phyloP scores from a whole-genome alignment of 2,888 invertebrate genomes.

The Baronia brevicornis region DNA sequence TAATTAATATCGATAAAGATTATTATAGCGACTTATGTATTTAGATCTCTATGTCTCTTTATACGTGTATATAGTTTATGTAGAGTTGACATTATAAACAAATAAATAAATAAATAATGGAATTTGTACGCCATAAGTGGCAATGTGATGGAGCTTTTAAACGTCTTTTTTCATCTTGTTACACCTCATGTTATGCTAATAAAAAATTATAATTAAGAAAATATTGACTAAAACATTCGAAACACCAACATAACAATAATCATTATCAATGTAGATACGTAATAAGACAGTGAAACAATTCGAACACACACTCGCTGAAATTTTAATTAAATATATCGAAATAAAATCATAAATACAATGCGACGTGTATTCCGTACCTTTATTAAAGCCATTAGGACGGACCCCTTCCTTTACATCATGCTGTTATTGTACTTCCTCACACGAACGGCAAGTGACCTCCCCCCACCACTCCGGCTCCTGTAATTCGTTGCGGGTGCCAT shows the following conservation, averaged over 20 bases:
- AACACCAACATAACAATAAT: conserved; percentile 1
- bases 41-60: too few relatives aligned
- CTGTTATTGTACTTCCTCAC: conserved; percentile 58
- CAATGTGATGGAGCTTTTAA: too few relatives aligned
- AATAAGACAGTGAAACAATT: conserved; percentile 19
- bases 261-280: conserved; percentile 6
- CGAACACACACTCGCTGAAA: conserved; percentile 44
- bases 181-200: too few relatives aligned
- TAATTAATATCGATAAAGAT: too few relatives aligned
- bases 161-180: too few relatives aligned
- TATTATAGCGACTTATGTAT: too few relatives aligned
- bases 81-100: too few relatives aligned
- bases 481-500: conserved; percentile 41
- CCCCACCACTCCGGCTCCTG: conserved; percentile 22
- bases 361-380: conserved; percentile 65
- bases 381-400: conserved; percentile 71
- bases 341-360: conserved; percentile 68
- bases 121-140: too few relatives aligned
- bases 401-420: conserved; percentile 50
- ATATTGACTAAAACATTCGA: too few relatives aligned
- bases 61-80: too few relatives aligned
- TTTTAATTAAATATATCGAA: conserved; percentile 72
- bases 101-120: too few relatives aligned
- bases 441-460: conserved; percentile 34
- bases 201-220: too few relatives aligned